Base-by-base conservation (phyloP, 2,797 vertebrate genomes). In the Catharus ustulatus region DNA sequence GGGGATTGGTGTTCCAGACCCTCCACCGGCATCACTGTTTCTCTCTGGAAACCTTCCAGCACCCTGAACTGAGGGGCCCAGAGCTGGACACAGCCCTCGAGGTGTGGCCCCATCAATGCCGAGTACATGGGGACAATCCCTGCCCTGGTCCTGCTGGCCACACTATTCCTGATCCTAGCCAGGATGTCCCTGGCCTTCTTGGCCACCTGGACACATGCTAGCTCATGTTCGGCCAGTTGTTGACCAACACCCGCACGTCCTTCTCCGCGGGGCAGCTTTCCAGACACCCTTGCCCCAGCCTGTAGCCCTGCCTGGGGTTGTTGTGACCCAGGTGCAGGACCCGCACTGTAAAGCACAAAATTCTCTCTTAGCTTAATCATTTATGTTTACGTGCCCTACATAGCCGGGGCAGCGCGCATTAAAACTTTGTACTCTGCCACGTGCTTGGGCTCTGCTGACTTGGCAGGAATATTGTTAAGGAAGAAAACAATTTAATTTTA, bases 401-500 rank as follows among this genome's bases (percentile, higher is more conserved):
- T 34, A 34, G 34, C 34, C 34, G 34, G 15, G 34, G 5, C 29
- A 20, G 72, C 0, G 0, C 0, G 0, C 23, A 0, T 59, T 30
- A 23, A 38, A 55, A 36, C 36, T 62, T 83, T 46, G 72, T 38
- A 24, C 40, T 54, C 34, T 55, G 73, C 43, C 2, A 5, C 5
- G 5, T 16, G 57, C 52, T 6, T 2, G 3, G 9, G 4, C 26
- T 27, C 45, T 34, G 80, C 54, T 10, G 54, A 71, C 38, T 2
- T 15, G 71, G 23, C 63, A 81, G 21, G 46, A 82, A 27, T 23
- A 43, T 17, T 23, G 13, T 1, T 15, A 34, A 76, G 49, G 59
- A 64, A 81, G 38, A 64, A 78, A 54, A 42, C 23, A 55, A 46
- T 20, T 63, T 49, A 3, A 8, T 45, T 81, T 34, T 13, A 15